Evolutionary conservation across 2,888 invertebrate genomes (phyloP), one percentile per base, ranked within the genome.

Genomic region (Gymnocheta viridis): DNA sequence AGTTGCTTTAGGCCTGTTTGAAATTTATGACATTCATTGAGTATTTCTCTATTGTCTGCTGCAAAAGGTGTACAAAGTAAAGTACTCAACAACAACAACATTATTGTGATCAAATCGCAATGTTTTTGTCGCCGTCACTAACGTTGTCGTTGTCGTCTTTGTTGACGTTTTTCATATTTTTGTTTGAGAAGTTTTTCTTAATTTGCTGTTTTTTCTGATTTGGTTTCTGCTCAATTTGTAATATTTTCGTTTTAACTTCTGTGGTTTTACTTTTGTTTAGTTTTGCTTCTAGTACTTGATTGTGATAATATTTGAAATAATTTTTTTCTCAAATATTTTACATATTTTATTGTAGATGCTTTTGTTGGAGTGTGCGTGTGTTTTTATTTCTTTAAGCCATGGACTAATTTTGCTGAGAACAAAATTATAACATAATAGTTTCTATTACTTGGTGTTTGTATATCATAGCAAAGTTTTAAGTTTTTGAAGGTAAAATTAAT

Each of bases 21-120:
- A 73, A 73, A 84, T 84, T 84, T 84, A 84, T 84, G 84, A 84
- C 81, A 84, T 73, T 78, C 84, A 84, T 84, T 84, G 73, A 81
- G 44, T 84, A 69, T 73, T 77, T 77, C 62, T 73, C 79, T 72
- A 79, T 78, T 81, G 77, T 84, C 54, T 82, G 4, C 47, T 12
- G 24, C 14, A 38, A 60, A 51, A 69, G 41, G 47, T 60, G 38
- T 64, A 64, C 17, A 62, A n/a, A 24, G 60, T 49, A 60, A 58
- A 51, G 32, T 47, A 78, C 22, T 7, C 29, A 41, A 69, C 67
- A 56, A 24, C 10, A 38, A 38, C 54, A 51, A 32, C 29, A 41
- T 60, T 62, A 76, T 62, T 73, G 77, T 62, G 83, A 84, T 77
- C 70, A 24, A 66, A 83, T 72, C 76, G 58, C 51, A 22, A 17